phyloP scores from a whole-genome alignment of 2,797 vertebrate species.

The Neosilurus hyrtlii region DNA sequence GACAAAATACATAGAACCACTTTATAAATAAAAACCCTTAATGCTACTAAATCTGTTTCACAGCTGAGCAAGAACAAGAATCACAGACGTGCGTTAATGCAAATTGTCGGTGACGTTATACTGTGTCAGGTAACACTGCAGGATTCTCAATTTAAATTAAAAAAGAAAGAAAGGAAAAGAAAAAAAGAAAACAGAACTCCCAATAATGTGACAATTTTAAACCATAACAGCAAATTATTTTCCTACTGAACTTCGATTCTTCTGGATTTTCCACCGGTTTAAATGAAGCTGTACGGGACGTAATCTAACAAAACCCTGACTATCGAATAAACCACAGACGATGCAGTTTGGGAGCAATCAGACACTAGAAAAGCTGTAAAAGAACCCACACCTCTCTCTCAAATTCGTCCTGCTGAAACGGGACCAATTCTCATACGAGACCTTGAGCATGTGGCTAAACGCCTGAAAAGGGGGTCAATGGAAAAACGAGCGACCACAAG shows the following conservation, averaged over 20 bases:
- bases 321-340: neutral
- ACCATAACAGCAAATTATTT: neutral
- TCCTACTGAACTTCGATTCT: neutral
- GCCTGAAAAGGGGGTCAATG: constrained; percentile 51
- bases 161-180: neutral
- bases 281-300: neutral
- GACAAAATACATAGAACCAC: neutral
- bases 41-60: neutral
- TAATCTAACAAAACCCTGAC: neutral
- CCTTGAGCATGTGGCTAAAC: constrained; percentile 38
- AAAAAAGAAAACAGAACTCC: neutral
- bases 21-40: neutral
- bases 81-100: neutral
- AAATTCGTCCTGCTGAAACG: neutral
- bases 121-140: neutral
- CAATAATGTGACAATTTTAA: neutral
- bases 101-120: neutral
- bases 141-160: too few relatives aligned
- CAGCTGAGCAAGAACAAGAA: neutral
- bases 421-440: constrained; percentile 32
- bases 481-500: constrained; percentile 53
- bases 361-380: constrained; percentile 10
- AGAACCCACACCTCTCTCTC: neutral
- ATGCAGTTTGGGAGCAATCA: constrained; percentile 15
- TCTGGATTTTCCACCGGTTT: neutral